phyloP scores from a whole-genome alignment of 2,888 invertebrate species.

The Hirtodrosophila confusa region DNA sequence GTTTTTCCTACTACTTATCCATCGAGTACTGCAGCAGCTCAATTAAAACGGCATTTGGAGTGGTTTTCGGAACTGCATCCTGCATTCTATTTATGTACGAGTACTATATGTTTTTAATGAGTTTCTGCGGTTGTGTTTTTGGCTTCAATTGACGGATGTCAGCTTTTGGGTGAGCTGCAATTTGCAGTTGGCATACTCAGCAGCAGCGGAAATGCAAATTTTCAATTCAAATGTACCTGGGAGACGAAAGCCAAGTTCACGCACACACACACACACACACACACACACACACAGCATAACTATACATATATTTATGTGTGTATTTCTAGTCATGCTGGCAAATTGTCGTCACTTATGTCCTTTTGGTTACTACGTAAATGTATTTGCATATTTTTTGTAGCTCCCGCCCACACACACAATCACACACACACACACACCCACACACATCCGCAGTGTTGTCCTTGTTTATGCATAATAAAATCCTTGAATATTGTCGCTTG shows the following conservation, averaged over 20 bases:
- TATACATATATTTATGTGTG: constrained; percentile 5
- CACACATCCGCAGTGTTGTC: constrained; percentile 32
- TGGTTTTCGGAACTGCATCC: constrained; percentile 27
- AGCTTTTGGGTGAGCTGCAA: constrained; percentile 31
- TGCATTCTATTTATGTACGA: neutral
- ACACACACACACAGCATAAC: neutral
- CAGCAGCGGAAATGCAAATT: constrained; percentile 47
- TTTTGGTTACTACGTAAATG: constrained; percentile 56
- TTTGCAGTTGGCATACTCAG: constrained; percentile 37
- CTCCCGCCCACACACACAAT: constrained; percentile 14
- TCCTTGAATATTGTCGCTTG: constrained; percentile 47
- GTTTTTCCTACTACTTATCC: constrained; percentile 23
- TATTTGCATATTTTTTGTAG: constrained; percentile 72
- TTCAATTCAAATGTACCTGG: constrained; percentile 50
- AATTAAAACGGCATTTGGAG: constrained; percentile 69
- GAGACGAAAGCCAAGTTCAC: constrained; percentile 11
- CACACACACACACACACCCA: constrained; percentile 13
- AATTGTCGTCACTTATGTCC: constrained; percentile 78
- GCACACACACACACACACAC: neutral
- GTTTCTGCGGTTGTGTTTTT: constrained; percentile 38
- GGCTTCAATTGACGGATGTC: constrained; percentile 50
- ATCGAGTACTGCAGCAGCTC: constrained; percentile 51
- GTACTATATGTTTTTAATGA: constrained; percentile 45
- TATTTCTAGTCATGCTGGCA: constrained; percentile 53
- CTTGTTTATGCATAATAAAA: constrained; percentile 61